Base-by-base conservation (phyloP, 2,888 invertebrate species). In the Cenopis cana region DNA sequence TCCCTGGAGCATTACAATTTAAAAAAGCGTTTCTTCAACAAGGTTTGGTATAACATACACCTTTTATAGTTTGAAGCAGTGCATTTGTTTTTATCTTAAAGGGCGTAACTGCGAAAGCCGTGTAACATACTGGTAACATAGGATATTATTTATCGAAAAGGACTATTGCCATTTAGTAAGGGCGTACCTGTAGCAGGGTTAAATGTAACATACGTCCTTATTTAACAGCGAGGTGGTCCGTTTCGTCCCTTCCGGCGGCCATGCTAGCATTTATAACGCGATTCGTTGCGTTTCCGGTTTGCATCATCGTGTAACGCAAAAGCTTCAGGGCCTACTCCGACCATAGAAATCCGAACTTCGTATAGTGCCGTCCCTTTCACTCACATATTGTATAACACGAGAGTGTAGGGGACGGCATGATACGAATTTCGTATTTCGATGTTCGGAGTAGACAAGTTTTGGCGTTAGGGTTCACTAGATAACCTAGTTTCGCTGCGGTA, bases 181-280 rank as follows among this genome's bases (percentile, higher is more conserved):
- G 62, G 36, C 62, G 49, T n/a, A 62, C n/a, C 1, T 52, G 18
- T 17, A 33, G n/a, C 8, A 6, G 4, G 12, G 9, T 4, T 18
- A 11, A 14, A 17, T n/a, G 36, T 33, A 11, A 36, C 12, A 20
- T 33, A 33, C 46, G 62, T 18, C 49, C 62, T 52, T 52, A 33
- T 33, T 36, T 20, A 29, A 17, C 10, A 33, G 18, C 33, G 10
- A 10, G 18, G 38, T 12, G 61, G 49, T 38, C 74, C 74, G 81
- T 81, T 78, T 81, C 82, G 82, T 85, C 87, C 85, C 84, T 86
- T 87, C 89, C 90, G 89, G 86, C 77, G 81, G 83, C 89, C 86
- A 85, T 88, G 85, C 87, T 88, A 83, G 85, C 86, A 87, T 85
- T 85, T 84, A n/a, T n/a, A 84, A 87, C 85, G 82, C 84, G 80